These are phyloP conservation scores for Drosophila funebris DNA, from an alignment of 1,140 invertebrate species.

Conservation along the genomic window DNA sequence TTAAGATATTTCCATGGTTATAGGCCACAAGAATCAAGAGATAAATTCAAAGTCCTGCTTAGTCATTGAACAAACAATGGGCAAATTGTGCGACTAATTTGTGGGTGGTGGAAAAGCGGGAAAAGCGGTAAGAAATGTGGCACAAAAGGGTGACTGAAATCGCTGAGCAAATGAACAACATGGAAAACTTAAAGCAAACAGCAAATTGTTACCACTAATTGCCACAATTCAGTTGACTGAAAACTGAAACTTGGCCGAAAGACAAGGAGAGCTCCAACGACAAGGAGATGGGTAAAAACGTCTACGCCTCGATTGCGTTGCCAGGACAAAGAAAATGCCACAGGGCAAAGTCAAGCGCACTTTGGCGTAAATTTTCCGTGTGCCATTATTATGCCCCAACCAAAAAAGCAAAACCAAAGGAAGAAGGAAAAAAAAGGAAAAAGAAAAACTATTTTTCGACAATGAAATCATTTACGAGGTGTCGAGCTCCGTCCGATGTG, in stretches of 20 bases:
- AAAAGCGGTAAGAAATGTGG: neutral
- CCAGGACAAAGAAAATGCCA: slow-evolving; percentile 24
- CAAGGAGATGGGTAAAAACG: neutral
- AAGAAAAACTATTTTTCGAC: slow-evolving; percentile 69
- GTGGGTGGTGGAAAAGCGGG: neutral
- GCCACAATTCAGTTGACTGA: slow-evolving; percentile 66
- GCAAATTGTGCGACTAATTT: slow-evolving; percentile 57
- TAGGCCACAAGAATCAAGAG: neutral
- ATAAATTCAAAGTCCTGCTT: slow-evolving; percentile 32
- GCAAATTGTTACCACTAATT: slow-evolving; percentile 79
- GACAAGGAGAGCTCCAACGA: neutral
- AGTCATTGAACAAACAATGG: slow-evolving; percentile 37
- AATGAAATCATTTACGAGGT: slow-evolving; percentile 78
- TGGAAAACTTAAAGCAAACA: slow-evolving; percentile 72
- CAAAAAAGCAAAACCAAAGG: neutral
- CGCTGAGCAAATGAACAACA: slow-evolving; percentile 25
- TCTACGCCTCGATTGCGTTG: slow-evolving; percentile 5
- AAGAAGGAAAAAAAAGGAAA: neutral
- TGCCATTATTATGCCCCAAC: slow-evolving; percentile 36
- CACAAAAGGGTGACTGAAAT: neutral
- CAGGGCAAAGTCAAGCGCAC: slow-evolving; percentile 10
- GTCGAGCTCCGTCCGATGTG: slow-evolving; percentile 42
- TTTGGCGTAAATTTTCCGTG: slow-evolving; percentile 47
- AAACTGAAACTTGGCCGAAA: slow-evolving; percentile 28
- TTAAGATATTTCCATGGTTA: slow-evolving; percentile 3